A percentile compares a stretch with the other conserved stretches of the same genome.
These are phyloP conservation scores for Cryptus viduatorius DNA, from an alignment of 2,888 invertebrate species.

Conservation along the genomic window DNA sequence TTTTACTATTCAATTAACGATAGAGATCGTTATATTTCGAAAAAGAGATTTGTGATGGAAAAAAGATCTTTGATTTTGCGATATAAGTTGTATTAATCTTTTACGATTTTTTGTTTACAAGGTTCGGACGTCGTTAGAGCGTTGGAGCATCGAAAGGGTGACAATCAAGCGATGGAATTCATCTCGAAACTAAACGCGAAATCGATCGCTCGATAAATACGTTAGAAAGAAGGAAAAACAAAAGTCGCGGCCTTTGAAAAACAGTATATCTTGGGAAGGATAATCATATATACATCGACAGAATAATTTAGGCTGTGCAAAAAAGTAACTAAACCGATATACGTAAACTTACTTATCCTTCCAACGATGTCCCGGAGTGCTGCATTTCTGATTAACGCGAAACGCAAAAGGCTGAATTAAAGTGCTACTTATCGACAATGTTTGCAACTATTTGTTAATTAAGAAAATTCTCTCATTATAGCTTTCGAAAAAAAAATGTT, in stretches of 20 bases:
- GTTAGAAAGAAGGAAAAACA: background rate
- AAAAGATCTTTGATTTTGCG: background rate
- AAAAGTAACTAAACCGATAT: slow-evolving; percentile 19
- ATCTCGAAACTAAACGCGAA: slow-evolving; percentile 92
- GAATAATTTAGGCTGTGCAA: slow-evolving; percentile 62
- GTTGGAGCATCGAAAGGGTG: slow-evolving; percentile 93
- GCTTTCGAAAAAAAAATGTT: slow-evolving; percentile 9
- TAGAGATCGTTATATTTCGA: background rate
- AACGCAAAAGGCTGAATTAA: slow-evolving; percentile 60
- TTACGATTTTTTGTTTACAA: slow-evolving; percentile 78
- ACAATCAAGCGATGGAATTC: slow-evolving; percentile 95
- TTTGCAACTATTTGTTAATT: slow-evolving; percentile 31
- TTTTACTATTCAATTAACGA: too few relatives aligned
- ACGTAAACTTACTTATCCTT: slow-evolving; percentile 40
- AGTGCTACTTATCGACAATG: slow-evolving; percentile 55
- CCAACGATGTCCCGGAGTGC: slow-evolving; percentile 26
- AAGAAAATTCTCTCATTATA: slow-evolving; percentile 30
- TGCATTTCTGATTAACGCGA: slow-evolving; percentile 61
- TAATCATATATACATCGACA: slow-evolving; percentile 18
- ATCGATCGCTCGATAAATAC: slow-evolving; percentile 75
- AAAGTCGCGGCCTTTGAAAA: slow-evolving; percentile 29
- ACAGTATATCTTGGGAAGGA: slow-evolving; percentile 1
- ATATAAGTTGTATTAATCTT: slow-evolving; percentile 11
- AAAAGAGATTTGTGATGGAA: background rate
- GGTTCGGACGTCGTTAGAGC: slow-evolving; percentile 91